Percentiles rank a stretch among this genome's conserved stretches.
phyloP scores from a whole-genome alignment of 2,797 vertebrate genomes.

The Enteromius mattozi region DNA sequence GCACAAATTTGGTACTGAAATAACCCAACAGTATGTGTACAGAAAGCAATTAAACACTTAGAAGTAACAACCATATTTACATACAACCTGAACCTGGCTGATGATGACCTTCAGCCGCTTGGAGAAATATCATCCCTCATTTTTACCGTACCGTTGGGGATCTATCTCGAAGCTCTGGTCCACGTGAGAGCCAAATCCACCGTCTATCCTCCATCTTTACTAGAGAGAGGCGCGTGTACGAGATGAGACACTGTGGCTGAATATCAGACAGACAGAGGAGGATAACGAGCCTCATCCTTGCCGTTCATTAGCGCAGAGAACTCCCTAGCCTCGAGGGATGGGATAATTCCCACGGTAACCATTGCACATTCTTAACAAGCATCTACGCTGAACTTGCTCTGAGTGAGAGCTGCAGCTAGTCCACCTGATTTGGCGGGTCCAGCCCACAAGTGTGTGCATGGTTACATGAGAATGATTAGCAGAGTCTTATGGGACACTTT shows the following conservation, averaged over 20 bases:
- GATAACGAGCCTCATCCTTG: conserved; percentile 77
- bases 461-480: conserved; percentile 72
- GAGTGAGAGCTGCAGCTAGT: conserved; percentile 64
- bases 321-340: conserved; percentile 72
- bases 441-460: conserved; percentile 68
- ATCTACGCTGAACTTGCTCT: conserved; percentile 70
- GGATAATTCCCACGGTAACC: conserved; percentile 72
- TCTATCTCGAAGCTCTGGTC: conserved; percentile 20
- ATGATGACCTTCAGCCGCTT: conserved; percentile 22
- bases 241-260: conserved; percentile 56
- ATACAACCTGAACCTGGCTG: neutral
- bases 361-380: conserved; percentile 81
- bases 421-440: conserved; percentile 74
- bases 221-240: conserved; percentile 56
- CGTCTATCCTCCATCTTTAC: conserved; percentile 51
- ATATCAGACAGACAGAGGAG: conserved; percentile 69
- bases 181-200: conserved; percentile 30
- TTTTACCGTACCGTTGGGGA: conserved; percentile 17
- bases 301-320: conserved; percentile 78
- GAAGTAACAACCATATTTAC: conserved; percentile 3
- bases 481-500: conserved; percentile 61
- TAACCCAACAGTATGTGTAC: neutral
- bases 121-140: conserved; percentile 15
- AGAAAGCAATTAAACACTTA: conserved; percentile 2
- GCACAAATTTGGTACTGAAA: neutral